A percentile compares a stretch with the other conserved stretches of the same genome.
Conservation (phyloP, 1,140 invertebrate species). For the Episyrphus balteatus region DNA sequence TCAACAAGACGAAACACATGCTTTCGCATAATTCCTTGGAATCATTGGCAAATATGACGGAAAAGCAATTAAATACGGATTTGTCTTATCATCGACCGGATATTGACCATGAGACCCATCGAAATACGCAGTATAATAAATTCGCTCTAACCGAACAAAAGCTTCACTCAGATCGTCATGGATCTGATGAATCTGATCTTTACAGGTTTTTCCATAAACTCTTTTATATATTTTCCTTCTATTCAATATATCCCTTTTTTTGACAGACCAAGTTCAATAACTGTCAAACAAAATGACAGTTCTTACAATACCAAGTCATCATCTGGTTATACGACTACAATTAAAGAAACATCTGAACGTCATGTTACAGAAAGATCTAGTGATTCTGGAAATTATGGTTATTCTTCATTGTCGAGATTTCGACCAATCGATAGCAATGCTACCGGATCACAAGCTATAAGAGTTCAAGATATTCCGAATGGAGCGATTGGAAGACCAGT, state of each 20-base stretch:
- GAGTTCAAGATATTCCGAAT: constrained; percentile 75
- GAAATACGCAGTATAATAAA: constrained; percentile 49
- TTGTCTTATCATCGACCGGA: constrained; percentile 33
- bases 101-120: constrained; percentile 44
- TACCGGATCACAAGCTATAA: constrained; percentile 62
- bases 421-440: constrained; percentile 33
- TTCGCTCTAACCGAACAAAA: constrained; percentile 36
- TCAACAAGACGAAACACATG: constrained; percentile 65
- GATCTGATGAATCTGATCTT: constrained; percentile 24
- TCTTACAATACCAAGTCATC: constrained; percentile 30
- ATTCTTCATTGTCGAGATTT: constrained; percentile 31
- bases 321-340: constrained; percentile 31
- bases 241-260: background rate
- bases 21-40: constrained; percentile 53
- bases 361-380: constrained; percentile 24
- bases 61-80: constrained; percentile 41
- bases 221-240: background rate
- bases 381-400: constrained; percentile 20
- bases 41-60: constrained; percentile 54
- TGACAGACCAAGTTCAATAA: constrained; percentile 35
- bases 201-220: constrained; percentile 16
- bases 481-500: constrained; percentile 79
- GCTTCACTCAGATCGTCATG: constrained; percentile 13
- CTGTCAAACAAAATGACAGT: constrained; percentile 34
- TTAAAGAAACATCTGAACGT: constrained; percentile 33